Percentiles rank a stretch among this genome's conserved stretches.
phyloP scores from a whole-genome alignment of 2,797 vertebrate genomes.

The Babyrousa celebensis region DNA sequence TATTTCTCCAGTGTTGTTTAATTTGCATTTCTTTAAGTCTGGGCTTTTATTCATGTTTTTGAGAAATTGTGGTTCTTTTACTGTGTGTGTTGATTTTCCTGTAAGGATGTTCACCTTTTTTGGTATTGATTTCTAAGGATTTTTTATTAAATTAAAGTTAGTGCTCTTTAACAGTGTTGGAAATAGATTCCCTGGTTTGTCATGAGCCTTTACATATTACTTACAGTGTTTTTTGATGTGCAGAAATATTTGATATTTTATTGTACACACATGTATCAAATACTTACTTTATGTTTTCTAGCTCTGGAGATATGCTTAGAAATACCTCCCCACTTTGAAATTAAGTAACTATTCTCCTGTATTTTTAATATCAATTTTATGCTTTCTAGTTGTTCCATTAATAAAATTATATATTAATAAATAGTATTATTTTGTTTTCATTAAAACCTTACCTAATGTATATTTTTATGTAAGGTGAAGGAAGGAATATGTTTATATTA shows the following conservation, averaged over 20 bases:
- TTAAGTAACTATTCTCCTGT: constrained; percentile 6
- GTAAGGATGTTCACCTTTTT: not conserved
- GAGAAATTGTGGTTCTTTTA: not conserved
- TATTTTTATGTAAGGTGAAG: not conserved
- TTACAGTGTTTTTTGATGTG: not conserved
- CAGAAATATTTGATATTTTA: constrained; percentile 29
- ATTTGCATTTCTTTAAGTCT: constrained; percentile 53
- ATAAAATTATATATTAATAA: constrained; percentile 30
- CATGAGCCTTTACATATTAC: constrained; percentile 35
- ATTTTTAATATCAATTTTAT: constrained; percentile 48
- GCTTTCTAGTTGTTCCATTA: not conserved
- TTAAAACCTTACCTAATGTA: not conserved
- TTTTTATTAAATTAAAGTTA: constrained; percentile 48
- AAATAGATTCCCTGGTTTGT: not conserved
- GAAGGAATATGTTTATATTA: constrained; percentile 21
- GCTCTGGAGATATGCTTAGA: constrained; percentile 1
- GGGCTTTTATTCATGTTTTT: constrained; percentile 2
- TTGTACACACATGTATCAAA: not conserved
- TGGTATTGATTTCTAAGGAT: not conserved
- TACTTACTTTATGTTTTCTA: constrained; percentile 6
- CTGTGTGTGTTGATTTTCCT: constrained; percentile 36
- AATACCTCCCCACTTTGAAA: not conserved
- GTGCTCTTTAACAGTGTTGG: not conserved
- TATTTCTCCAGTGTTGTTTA: not conserved
- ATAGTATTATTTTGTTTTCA: constrained; percentile 34